phyloP scores from a whole-genome alignment of 2,113 vertebrate species.

The Callipepla californica region DNA sequence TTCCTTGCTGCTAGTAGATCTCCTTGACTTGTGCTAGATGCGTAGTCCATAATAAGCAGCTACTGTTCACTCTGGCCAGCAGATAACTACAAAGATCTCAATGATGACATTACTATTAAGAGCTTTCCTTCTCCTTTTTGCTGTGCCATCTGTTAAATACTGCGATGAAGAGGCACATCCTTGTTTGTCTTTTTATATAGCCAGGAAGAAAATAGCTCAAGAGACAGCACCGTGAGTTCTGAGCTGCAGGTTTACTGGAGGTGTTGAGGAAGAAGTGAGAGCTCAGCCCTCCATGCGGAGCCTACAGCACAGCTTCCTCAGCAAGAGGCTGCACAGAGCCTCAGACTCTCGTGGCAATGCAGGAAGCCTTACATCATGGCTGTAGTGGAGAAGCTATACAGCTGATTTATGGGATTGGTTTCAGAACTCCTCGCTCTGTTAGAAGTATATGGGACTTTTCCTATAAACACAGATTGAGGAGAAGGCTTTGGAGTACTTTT shows the following conservation, averaged over 20 bases:
- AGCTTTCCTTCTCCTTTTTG: not conserved
- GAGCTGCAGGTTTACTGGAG: not conserved
- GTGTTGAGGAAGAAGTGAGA: not conserved
- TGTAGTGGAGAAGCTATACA: slow-evolving; percentile 23
- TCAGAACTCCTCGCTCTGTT: slow-evolving; percentile 22
- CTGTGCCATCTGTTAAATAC: not conserved
- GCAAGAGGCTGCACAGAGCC: not conserved
- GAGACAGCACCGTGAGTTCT: not conserved
- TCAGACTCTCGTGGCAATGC: not conserved
- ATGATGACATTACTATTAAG: not conserved
- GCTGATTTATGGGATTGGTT: not conserved
- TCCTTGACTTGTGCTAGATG: not conserved
- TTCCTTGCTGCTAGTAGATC: not conserved
- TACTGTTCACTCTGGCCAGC: not conserved
- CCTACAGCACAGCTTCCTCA: not conserved
- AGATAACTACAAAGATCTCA: not conserved
- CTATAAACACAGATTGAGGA: not conserved
- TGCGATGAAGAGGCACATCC: not conserved
- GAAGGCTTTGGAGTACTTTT: slow-evolving; percentile 21
- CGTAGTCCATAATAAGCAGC: not conserved
- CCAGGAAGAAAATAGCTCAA: not conserved
- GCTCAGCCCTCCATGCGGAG: not conserved
- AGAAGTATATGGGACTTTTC: not conserved
- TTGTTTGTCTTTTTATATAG: not conserved
- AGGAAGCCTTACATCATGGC: not conserved